phyloP scores from a whole-genome alignment of 1,140 invertebrate species.

The Harpegnathos saltator region DNA sequence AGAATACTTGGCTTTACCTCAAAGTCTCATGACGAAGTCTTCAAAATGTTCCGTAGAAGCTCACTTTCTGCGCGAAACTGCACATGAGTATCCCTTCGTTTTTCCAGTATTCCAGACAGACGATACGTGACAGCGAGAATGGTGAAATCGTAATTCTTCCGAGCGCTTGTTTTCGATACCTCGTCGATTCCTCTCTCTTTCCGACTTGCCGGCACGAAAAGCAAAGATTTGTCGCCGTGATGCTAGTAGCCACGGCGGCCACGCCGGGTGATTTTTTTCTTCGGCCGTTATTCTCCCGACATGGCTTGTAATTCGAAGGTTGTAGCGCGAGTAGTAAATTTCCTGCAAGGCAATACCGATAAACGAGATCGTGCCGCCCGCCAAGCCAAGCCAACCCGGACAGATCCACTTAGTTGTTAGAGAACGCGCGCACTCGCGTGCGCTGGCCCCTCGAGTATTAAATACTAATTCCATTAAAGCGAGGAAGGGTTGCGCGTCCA shows the following conservation, averaged over 20 bases:
- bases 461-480: slow-evolving; percentile 86
- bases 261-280: slow-evolving; percentile 71
- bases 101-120: not conserved
- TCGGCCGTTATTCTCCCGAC: slow-evolving; percentile 46
- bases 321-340: slow-evolving; percentile 75
- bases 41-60: too few relatives aligned
- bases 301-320: slow-evolving; percentile 68
- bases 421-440: slow-evolving; percentile 65
- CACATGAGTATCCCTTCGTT: slow-evolving; percentile 17
- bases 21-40: too few relatives aligned
- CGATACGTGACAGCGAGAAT: slow-evolving; percentile 8
- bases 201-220: slow-evolving; percentile 30
- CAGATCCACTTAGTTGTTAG: slow-evolving; percentile 74
- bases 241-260: slow-evolving; percentile 54
- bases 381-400: slow-evolving; percentile 38
- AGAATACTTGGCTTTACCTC: too few relatives aligned
- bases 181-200: slow-evolving; percentile 44
- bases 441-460: slow-evolving; percentile 80
- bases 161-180: slow-evolving; percentile 42
- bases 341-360: slow-evolving; percentile 72
- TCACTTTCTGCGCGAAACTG: not conserved
- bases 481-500: slow-evolving; percentile 83
- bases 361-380: slow-evolving; percentile 52
- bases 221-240: slow-evolving; percentile 52
- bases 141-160: slow-evolving; percentile 41